Conservation (phyloP, 2,797 vertebrate genomes). For the Nyctibius grandis region DNA sequence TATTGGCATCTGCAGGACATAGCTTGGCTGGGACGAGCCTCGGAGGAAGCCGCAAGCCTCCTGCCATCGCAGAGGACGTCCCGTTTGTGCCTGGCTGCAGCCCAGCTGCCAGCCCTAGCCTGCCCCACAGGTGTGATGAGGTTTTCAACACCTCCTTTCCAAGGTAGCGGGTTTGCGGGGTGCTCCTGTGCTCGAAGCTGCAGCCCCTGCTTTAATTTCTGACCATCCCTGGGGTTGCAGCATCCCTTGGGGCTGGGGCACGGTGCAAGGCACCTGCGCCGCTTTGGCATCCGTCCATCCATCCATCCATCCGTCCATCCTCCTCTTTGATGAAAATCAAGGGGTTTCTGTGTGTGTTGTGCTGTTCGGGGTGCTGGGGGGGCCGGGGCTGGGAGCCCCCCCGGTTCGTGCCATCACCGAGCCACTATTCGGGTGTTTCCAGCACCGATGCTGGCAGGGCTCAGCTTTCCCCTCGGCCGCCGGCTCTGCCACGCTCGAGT, state of each 20-base stretch:
- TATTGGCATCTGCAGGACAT: constrained; percentile 16
- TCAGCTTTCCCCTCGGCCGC: background rate
- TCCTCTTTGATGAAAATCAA: background rate
- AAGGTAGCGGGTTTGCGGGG: background rate
- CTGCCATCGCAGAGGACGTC: rapidly evolving
- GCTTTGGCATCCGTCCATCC: rapidly evolving
- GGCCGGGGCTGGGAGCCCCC: background rate
- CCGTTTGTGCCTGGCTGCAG: background rate
- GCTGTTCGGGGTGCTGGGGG: background rate
- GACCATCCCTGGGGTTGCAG: background rate
- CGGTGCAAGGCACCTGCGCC: rapidly evolving
- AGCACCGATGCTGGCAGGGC: background rate
- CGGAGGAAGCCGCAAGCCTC: background rate
- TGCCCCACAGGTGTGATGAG: background rate
- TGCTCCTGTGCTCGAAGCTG: background rate
- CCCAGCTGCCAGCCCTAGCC: background rate
- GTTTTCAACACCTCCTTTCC: background rate
- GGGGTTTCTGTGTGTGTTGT: rapidly evolving
- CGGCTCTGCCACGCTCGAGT: background rate
- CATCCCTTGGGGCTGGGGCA: background rate
- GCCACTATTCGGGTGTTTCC: background rate
- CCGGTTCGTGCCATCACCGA: background rate
- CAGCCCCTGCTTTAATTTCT: background rate
- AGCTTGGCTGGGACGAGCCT: background rate
- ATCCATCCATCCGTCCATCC: too few relatives aligned